phyloP scores from a whole-genome alignment of 2,113 vertebrate species.

The Saguinus imperator region DNA sequence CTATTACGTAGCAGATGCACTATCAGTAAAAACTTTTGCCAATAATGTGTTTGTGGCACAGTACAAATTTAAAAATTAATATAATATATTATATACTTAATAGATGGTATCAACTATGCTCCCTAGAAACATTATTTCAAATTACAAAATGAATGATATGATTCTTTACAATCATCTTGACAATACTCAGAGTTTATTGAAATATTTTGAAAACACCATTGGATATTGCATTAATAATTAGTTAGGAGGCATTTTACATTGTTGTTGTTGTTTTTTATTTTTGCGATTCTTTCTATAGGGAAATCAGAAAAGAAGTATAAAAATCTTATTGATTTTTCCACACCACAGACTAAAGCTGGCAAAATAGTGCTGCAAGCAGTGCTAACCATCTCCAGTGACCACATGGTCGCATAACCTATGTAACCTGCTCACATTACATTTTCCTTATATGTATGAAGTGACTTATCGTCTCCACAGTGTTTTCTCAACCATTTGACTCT shows the following conservation, averaged over 20 bases:
- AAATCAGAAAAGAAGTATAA: not conserved
- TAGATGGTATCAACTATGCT: not conserved
- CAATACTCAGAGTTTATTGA: not conserved
- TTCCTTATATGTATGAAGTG: not conserved
- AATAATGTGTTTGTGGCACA: not conserved
- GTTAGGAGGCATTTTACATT: not conserved
- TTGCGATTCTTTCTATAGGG: not conserved
- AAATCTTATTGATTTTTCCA: not conserved
- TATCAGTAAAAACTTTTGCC: not conserved
- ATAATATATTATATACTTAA: not conserved
- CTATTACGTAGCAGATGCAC: not conserved
- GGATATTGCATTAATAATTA: not conserved
- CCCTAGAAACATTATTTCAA: constrained; percentile 21
- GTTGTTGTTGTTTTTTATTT: not conserved
- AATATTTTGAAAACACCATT: constrained; percentile 26
- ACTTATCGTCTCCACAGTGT: not conserved
- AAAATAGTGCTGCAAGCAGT: not conserved
- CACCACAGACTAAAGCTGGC: not conserved
- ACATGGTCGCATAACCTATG: not conserved
- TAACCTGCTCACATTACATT: not conserved
- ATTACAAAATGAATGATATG: not conserved
- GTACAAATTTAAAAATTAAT: not conserved
- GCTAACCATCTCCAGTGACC: not conserved
- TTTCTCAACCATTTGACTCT: not conserved
- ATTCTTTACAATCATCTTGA: constrained; percentile 38